Conservation (phyloP, 1,140 invertebrate species). For the Drosophila nasuta region DNA sequence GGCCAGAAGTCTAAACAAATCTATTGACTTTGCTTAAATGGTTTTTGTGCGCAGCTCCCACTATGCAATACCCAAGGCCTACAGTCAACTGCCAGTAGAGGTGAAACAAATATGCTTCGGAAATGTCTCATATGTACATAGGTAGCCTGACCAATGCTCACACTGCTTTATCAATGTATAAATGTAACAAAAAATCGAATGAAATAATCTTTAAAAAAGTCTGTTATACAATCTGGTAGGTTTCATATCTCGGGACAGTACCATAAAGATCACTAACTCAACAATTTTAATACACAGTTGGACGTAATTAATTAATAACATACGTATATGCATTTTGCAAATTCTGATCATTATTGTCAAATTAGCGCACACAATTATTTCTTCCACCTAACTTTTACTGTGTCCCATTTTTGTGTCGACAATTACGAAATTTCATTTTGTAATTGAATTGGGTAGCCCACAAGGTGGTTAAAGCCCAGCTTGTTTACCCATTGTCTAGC, state of each 20-base stretch:
- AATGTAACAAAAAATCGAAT: too few species aligned
- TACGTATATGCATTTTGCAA: too few species aligned
- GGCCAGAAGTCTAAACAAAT: constrained; percentile 76
- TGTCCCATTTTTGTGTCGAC: constrained; percentile 46
- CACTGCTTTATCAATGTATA: too few species aligned
- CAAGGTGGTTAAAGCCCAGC: constrained; percentile 1
- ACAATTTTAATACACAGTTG: too few species aligned
- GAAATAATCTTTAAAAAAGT: too few species aligned
- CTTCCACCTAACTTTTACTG: neutral
- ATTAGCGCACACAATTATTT: too few species aligned
- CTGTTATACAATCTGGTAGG: too few species aligned
- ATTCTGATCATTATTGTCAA: too few species aligned
- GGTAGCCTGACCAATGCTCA: neutral
- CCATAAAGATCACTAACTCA: too few species aligned
- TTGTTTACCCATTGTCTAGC: constrained; percentile 77
- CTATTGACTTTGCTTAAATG: constrained; percentile 79
- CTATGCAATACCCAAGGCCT: neutral
- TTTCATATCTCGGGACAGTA: too few species aligned
- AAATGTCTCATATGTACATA: constrained; percentile 45
- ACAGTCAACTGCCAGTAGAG: neutral
- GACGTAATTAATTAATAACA: too few species aligned
- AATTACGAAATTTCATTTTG: constrained; percentile 35
- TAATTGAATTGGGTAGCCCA: constrained; percentile 55
- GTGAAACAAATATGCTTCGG: constrained; percentile 28
- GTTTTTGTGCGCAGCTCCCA: constrained; percentile 57